Evolutionary conservation across 2,888 invertebrate genomes (phyloP).

Genomic region (Cheilosia scutellata): DNA sequence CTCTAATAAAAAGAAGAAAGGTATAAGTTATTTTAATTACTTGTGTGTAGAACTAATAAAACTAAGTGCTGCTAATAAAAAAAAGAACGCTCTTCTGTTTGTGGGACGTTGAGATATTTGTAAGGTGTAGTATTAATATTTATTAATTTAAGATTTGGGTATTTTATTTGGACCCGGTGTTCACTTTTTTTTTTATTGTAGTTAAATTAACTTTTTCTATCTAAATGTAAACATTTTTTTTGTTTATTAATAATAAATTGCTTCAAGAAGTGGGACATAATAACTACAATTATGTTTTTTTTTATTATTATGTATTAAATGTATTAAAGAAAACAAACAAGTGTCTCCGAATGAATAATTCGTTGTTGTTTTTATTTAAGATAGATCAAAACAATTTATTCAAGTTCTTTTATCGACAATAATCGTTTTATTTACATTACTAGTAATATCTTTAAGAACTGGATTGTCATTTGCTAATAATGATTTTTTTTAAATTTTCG

Average conservation of each 20-base stretch:
- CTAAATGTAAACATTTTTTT: conserved; percentile 26
- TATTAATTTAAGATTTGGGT: conserved; percentile 45
- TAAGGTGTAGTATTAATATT: conserved; percentile 11
- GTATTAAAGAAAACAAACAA: conserved; percentile 24
- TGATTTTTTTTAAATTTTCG: conserved; percentile 21
- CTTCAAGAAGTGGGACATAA: conserved; percentile 46
- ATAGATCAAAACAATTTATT: conserved; percentile 52
- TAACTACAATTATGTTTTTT: conserved; percentile 1
- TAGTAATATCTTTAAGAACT: conserved; percentile 77
- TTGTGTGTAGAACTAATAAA: conserved; percentile 36
- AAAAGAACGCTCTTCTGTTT: conserved; percentile 5
- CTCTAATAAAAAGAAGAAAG: conserved; percentile 39
- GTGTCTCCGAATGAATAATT: conserved; percentile 74
- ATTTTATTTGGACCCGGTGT: conserved; percentile 69
- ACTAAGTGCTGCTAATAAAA: conserved; percentile 39
- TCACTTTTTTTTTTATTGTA: conserved; percentile 52
- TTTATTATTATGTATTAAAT: conserved; percentile 1
- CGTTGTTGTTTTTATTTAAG: conserved; percentile 78
- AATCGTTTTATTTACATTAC: conserved; percentile 60
- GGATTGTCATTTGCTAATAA: conserved; percentile 81
- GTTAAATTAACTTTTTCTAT: conserved; percentile 53
- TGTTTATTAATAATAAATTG: conserved; percentile 48
- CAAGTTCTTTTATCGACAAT: conserved; percentile 3
- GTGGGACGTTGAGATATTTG: conserved; percentile 45
- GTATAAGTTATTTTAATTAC: conserved; percentile 24